A percentile compares a stretch with the other conserved stretches of the same genome.
Evolutionary conservation across 2,797 vertebrate genomes (phyloP).

Genomic region (Phrynocephalus vlangalii): DNA sequence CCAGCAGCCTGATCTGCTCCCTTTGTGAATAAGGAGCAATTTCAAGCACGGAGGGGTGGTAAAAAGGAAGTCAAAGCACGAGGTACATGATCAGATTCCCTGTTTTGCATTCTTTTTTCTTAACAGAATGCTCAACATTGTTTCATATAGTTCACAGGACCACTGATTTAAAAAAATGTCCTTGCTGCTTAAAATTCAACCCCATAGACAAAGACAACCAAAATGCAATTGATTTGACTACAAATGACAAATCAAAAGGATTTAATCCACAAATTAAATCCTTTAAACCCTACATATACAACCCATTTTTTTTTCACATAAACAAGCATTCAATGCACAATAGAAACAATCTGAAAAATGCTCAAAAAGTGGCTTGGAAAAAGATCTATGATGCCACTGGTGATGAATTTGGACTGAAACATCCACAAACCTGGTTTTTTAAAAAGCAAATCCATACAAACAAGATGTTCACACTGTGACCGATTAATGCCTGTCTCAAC

Average conservation of each 20-base stretch:
- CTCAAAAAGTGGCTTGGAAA: neutral
- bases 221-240: constrained; percentile 6
- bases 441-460: neutral
- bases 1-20: neutral
- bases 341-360: neutral
- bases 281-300: neutral
- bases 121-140: neutral
- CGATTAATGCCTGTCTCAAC: neutral
- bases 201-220: neutral
- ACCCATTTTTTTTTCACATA: neutral
- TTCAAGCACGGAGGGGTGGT: neutral
- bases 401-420: constrained; percentile 4
- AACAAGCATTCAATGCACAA: neutral
- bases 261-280: neutral
- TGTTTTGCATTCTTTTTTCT: neutral
- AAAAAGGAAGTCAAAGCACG: neutral
- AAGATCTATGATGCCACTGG: neutral
- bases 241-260: too few species aligned
- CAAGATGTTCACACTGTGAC: neutral
- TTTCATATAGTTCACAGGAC: neutral
- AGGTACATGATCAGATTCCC: neutral
- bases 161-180: neutral
- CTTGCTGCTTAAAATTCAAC: neutral
- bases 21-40: neutral
- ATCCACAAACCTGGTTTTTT: neutral